Conservation (phyloP, 37 sponge, comb jelly and placozoan genomes). For the Eunapius fragilis region DNA sequence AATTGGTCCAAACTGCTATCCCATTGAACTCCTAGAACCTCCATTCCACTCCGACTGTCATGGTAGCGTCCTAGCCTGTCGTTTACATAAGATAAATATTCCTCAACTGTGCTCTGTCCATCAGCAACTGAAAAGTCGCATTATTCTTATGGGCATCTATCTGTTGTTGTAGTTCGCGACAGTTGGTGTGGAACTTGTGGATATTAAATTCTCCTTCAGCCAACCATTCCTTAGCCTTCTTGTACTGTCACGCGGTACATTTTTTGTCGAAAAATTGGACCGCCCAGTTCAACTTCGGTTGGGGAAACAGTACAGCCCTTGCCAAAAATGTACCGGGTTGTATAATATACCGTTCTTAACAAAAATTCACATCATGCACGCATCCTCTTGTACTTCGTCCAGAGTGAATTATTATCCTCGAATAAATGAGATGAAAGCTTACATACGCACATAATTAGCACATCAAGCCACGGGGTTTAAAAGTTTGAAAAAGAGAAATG, state of each 20-base stretch:
- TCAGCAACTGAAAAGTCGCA: not conserved
- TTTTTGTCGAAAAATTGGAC: no score
- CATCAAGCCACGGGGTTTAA: no score
- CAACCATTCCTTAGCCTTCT: not conserved
- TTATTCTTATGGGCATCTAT: not conserved
- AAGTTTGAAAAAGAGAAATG: no score
- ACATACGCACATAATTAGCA: no score
- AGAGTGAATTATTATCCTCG: no score
- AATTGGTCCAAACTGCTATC: not conserved
- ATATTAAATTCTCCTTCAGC: not conserved
- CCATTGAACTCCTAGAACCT: not conserved
- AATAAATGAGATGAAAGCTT: no score
- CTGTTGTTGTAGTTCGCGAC: not conserved
- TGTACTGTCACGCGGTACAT: not conserved
- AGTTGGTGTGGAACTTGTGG: not conserved
- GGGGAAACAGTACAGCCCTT: no score
- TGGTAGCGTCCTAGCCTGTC: not conserved
- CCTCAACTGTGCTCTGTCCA: not conserved
- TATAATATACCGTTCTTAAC: no score
- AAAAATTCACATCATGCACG: no score
- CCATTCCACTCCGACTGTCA: not conserved
- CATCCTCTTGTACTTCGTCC: no score
- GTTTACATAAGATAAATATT: not conserved
- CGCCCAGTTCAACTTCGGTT: no score
- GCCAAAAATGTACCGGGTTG: no score